Base-by-base conservation (phyloP, 2,888 invertebrate genomes). In the Crepidodera aurea region DNA sequence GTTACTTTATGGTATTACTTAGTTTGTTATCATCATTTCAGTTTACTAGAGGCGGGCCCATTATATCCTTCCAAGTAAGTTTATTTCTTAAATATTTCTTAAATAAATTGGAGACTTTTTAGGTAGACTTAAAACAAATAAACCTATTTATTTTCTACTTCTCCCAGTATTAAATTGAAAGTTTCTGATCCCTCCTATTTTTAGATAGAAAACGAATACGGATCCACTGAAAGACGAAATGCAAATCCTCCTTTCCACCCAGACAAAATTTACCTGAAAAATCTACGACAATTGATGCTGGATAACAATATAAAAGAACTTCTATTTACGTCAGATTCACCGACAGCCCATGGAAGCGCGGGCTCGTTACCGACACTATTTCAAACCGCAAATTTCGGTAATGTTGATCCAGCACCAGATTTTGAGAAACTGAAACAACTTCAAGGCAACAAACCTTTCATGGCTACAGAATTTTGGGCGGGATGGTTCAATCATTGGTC, bases 21-120 rank as follows among this genome's bases (percentile, higher is more conserved):
- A 78, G 81, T 1, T 80, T 78, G 64, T 69, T 88, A 1, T 76
- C 81, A 15, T 83, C 84, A 0, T 78, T 83, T n/a, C 81, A 88
- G 6, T 85, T 88, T 71, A 84, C 83, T 25, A 91, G 91, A 73
- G 94, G 94, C 0, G 95, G 95, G 0, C 93, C 94, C 0, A 88
- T 95, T 22, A 92, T 95, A 60, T 88, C 92, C 84, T 88, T 94
- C 34, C 94, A 95, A 70, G 87, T 48, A 6, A 34, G 34, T 13
- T 6, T 22, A 2, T 22, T n/a, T n/a, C n/a, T n/a, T n/a, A n/a
- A n/a, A n/a, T n/a, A n/a, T n/a, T n/a, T n/a, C n/a, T n/a, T n/a
- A n/a, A n/a, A n/a, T n/a, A n/a, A n/a, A n/a, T n/a, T n/a, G n/a
- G n/a, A n/a, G n/a, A n/a, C n/a, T n/a, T n/a, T n/a, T n/a, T n/a